phyloP scores from a whole-genome alignment of 1,140 invertebrate species.

The Mamestra configurata region DNA sequence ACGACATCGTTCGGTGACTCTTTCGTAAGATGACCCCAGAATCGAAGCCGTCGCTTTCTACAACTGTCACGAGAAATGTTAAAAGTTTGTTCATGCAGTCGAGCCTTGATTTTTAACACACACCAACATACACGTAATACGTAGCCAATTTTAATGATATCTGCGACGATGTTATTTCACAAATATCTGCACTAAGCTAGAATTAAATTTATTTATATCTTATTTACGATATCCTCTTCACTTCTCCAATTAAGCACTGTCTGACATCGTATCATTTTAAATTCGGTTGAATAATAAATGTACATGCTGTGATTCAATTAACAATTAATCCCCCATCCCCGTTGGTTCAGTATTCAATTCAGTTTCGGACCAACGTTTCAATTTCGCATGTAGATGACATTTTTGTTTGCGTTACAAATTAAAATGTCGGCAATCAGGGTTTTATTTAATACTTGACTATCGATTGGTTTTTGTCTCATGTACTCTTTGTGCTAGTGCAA shows the following conservation, averaged over 20 bases:
- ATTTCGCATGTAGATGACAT: constrained; percentile 74
- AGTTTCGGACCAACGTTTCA: constrained; percentile 74
- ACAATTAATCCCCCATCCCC: constrained; percentile 76
- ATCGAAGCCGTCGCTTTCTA: constrained; percentile 74
- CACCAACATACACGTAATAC: not conserved
- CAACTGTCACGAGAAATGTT: constrained; percentile 72
- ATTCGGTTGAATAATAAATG: constrained; percentile 72
- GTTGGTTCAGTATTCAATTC: constrained; percentile 74
- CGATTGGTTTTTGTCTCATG: not conserved
- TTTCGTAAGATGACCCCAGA: constrained; percentile 79
- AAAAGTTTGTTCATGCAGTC: constrained; percentile 53
- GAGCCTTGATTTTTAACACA: constrained; percentile 38
- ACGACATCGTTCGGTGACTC: constrained; percentile 56
- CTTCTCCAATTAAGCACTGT: constrained; percentile 62
- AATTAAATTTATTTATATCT: not conserved
- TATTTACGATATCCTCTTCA: constrained; percentile 53
- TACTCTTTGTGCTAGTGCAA: no score
- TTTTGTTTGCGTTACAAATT: constrained; percentile 77
- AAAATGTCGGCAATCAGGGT: constrained; percentile 74
- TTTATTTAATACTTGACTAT: constrained; percentile 54
- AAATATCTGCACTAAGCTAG: not conserved
- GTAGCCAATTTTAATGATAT: not conserved
- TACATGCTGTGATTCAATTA: constrained; percentile 80
- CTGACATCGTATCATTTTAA: constrained; percentile 64
- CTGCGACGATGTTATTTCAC: not conserved